phyloP scores from a whole-genome alignment of 2,888 invertebrate genomes.

The Zhuqinia jingwanae region DNA sequence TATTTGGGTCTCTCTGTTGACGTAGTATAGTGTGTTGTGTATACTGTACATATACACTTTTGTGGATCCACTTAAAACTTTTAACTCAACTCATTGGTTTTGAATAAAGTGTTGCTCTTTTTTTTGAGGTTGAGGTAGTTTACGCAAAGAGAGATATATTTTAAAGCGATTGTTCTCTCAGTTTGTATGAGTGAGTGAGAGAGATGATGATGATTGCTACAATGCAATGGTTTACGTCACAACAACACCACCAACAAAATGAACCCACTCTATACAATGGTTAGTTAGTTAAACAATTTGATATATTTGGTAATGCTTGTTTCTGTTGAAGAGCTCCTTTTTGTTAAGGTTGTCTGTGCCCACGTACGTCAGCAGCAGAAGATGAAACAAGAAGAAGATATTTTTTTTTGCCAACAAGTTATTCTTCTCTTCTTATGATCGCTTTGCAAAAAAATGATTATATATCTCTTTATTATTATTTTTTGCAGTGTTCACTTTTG shows the following conservation, averaged over 20 bases:
- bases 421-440: background rate
- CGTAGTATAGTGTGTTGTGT: too few species aligned
- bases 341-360: too few species aligned
- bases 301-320: background rate
- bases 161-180: background rate
- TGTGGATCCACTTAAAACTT: background rate
- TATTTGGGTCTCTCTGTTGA: constrained; percentile 62
- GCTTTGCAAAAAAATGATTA: background rate
- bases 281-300: background rate
- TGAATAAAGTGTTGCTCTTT: too few species aligned
- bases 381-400: too few species aligned
- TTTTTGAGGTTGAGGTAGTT: background rate
- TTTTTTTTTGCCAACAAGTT: background rate
- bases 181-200: background rate
- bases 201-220: background rate
- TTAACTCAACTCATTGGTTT: constrained; percentile 36
- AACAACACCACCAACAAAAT: background rate
- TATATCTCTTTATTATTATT: too few species aligned
- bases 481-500: too few species aligned
- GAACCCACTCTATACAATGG: background rate
- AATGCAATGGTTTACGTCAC: background rate
- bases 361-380: constrained; percentile 26
- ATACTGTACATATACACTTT: too few species aligned
- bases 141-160: background rate
- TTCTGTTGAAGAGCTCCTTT: too few species aligned